These are phyloP conservation scores for Halcyon leucocephala DNA, from an alignment of 2,797 vertebrate genomes.

Conservation along the genomic window DNA sequence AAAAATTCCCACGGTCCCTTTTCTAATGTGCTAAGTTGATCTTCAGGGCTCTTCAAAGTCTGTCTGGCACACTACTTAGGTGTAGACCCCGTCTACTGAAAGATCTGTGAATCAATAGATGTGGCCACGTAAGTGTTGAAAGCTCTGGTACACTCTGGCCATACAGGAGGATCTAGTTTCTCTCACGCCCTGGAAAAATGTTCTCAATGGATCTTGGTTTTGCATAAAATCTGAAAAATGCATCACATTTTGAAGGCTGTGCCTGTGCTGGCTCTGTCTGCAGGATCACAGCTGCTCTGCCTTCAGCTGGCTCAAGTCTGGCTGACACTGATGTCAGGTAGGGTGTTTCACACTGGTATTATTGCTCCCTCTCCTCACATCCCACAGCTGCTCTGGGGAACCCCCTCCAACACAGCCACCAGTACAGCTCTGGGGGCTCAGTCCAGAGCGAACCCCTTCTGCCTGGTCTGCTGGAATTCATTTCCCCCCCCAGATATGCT, in stretches of 20 bases:
- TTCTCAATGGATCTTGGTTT: neutral
- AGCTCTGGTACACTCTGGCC: neutral
- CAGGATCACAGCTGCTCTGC: neutral
- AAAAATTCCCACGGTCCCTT: neutral
- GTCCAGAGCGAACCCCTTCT: neutral
- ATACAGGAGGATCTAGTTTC: neutral
- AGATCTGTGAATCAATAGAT: neutral
- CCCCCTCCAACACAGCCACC: rapidly evolving
- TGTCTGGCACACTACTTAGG: neutral
- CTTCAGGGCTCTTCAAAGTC: neutral
- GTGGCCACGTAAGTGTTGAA: rapidly evolving
- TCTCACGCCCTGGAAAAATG: neutral
- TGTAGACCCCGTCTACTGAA: neutral
- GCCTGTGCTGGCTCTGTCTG: neutral
- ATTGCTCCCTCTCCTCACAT: neutral
- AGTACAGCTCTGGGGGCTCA: neutral
- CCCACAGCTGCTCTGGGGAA: neutral
- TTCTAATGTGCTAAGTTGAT: neutral
- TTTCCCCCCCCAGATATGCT: rapidly evolving
- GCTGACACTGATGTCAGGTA: neutral
- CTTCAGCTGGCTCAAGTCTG: neutral
- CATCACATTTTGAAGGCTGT: neutral
- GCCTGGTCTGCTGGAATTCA: neutral
- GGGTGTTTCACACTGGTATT: neutral
- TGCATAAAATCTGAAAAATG: neutral